A percentile compares a stretch with the other conserved stretches of the same genome.
Evolutionary conservation across 2,113 vertebrate species (phyloP).

Genomic region (Gymnorhina tibicen): DNA sequence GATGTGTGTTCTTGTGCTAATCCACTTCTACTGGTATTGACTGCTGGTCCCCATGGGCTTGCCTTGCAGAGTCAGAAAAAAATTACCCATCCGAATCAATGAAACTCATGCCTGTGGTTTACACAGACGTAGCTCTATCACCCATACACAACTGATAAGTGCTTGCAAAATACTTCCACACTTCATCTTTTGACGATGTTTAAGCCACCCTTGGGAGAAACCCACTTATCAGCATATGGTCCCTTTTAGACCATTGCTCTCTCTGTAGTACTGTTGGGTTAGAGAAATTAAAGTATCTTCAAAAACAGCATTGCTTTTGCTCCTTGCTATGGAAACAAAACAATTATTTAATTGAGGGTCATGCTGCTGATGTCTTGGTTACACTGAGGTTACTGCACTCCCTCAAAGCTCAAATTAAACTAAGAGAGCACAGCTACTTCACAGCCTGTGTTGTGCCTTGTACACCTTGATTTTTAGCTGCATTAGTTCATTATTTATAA

Average conservation of each 20-base stretch:
- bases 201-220: background rate
- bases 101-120: background rate
- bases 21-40: background rate
- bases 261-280: rapidly evolving
- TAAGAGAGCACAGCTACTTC: background rate
- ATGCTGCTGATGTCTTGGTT: background rate
- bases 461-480: background rate
- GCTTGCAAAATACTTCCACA: background rate
- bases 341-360: background rate
- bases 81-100: conserved; percentile 4
- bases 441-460: background rate
- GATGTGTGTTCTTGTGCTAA: background rate
- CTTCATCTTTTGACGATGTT: background rate
- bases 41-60: background rate
- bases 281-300: background rate
- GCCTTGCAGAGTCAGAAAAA: background rate
- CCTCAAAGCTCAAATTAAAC: background rate
- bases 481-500: background rate
- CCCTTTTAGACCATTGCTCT: background rate
- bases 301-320: background rate
- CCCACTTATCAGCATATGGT: rapidly evolving
- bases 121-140: background rate
- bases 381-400: background rate
- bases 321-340: background rate
- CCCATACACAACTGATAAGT: background rate